phyloP scores from a whole-genome alignment of 2,113 vertebrate genomes.

The Protobothrops mucrosquamatus region DNA sequence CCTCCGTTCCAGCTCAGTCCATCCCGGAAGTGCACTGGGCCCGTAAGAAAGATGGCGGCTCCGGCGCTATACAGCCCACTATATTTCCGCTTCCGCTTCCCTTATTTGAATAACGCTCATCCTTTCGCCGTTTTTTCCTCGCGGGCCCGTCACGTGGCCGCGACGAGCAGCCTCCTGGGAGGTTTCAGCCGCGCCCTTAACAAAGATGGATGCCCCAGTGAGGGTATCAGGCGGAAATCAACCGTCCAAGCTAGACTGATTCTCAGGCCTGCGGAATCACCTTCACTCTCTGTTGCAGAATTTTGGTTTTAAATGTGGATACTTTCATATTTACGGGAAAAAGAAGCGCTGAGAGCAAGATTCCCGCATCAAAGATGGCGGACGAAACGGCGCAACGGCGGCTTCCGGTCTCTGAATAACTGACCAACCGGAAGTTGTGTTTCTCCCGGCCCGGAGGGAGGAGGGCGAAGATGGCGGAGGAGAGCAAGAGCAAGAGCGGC shows the following conservation, averaged over 20 bases:
- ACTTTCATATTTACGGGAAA: too few species aligned
- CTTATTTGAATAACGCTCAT: not conserved
- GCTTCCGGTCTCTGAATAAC: not conserved
- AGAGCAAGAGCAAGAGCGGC: conserved; percentile 26
- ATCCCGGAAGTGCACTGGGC: not conserved
- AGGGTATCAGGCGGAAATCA: not conserved
- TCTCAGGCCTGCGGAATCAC: not conserved
- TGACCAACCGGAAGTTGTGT: not conserved
- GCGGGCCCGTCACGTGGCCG: not conserved
- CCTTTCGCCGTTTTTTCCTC: not conserved
- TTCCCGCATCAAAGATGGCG: not conserved
- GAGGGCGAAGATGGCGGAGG: conserved; percentile 58
- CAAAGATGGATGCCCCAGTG: not conserved
- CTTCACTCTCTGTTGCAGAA: not conserved
- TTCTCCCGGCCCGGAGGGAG: not conserved
- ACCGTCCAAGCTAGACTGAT: not conserved
- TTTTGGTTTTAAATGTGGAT: not conserved
- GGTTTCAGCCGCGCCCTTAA: not conserved
- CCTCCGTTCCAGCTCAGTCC: not conserved
- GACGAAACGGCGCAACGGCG: not conserved
- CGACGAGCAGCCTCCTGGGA: not conserved
- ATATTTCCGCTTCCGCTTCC: not conserved
- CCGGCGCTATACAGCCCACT: not conserved
- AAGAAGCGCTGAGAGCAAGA: not conserved
- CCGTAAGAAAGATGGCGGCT: not conserved